Evolutionary conservation across 2,113 vertebrate species (phyloP).

Genomic region (Bos javanicus): DNA sequence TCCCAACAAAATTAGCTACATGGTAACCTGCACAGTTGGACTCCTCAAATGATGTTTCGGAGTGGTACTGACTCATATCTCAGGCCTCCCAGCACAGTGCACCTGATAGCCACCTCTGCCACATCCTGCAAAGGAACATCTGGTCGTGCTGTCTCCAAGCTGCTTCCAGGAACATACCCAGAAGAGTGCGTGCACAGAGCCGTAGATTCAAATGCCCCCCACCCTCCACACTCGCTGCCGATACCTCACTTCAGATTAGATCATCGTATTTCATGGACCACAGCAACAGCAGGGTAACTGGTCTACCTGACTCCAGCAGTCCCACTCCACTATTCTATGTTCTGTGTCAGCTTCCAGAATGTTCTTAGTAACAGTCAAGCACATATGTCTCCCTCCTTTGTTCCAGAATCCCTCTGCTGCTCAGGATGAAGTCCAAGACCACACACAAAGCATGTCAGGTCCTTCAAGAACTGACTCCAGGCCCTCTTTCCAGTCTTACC

Average conservation of each 20-base stretch:
- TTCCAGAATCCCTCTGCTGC: background rate
- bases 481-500: background rate
- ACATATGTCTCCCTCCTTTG: background rate
- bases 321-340: too few relatives aligned
- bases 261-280: background rate
- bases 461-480: background rate
- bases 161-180: slow-evolving; percentile 7
- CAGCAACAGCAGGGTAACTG: background rate
- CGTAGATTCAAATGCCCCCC: background rate
- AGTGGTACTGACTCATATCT: background rate
- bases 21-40: slow-evolving; percentile 18
- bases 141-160: slow-evolving; percentile 54
- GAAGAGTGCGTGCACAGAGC: background rate
- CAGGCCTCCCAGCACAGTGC: background rate
- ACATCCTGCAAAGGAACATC: slow-evolving; percentile 56
- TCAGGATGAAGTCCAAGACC: background rate
- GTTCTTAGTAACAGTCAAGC: background rate
- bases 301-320: background rate
- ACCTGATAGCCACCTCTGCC: slow-evolving; percentile 50
- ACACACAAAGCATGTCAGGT: background rate
- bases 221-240: background rate
- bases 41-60: slow-evolving; percentile 40
- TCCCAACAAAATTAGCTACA: slow-evolving; percentile 21
- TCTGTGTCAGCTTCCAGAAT: background rate
- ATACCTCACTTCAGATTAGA: background rate